Base-by-base conservation (phyloP, 2,888 invertebrate species). In the Epicampocera succincta region DNA sequence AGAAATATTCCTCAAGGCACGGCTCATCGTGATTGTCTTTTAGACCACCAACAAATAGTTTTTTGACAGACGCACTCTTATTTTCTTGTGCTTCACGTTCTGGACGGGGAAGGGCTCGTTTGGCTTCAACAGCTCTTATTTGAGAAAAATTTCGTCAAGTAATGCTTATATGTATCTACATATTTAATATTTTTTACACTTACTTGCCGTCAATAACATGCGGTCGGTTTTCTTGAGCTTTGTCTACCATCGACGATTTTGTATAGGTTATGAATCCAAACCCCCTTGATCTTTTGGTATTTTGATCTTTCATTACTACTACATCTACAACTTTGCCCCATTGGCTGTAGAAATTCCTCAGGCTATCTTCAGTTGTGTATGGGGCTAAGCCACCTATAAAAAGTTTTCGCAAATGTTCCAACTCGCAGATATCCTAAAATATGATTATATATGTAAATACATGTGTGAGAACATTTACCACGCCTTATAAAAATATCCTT, bases 261-360 rank as follows among this genome's bases (percentile, higher is more conserved):
- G 97, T 96, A 89, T 98, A 99, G 9, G 99, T 99, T 73, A 99
- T 97, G 90, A 99, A 99, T 13, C 99, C 99, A 91, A 99, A 99
- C 0, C 99, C 99, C 84, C 99, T 93, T 0, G 99, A 99, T 73
- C 98, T 93, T 87, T 97, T 97, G 0, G 98, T 98, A 86, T 95
- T 95, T 0, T 97, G 96, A 89, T 98, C 98, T 88, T 97, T 97
- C 98, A 98, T 98, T 0, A 98, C 98, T 12, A 98, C 98, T 1
- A 98, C 98, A 91, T 98, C 98, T 0, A 98, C 97, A 84, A 98
- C 96, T 88, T 97, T 97, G 38, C 99, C 99, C 96, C 97, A 99
- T 93, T 98, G 95, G 87, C 96, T 96, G 91, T 98, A 99, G 91
- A 98, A 98, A 80, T 94, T 94, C 88, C 97, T 97, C 9, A 99